Evolutionary conservation across 2,113 vertebrate species (phyloP), one percentile per base, ranked within the genome.

Genomic region (Notarius lentiginosus): DNA sequence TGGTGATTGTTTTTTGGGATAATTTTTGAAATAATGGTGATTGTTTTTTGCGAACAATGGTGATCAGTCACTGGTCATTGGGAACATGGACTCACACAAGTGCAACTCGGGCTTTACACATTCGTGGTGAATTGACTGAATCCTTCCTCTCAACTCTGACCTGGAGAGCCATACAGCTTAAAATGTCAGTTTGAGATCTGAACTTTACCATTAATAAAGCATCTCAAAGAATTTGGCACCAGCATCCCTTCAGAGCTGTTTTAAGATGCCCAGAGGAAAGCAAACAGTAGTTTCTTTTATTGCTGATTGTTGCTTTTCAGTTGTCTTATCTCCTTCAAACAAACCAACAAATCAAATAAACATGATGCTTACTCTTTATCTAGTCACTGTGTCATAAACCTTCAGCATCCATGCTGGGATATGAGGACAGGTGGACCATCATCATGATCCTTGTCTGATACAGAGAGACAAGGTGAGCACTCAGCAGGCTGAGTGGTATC

Each of bases 381-480:
- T 22, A 27, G 24, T 56, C 82, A 24, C 17, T 10, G 24, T 79
- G 84, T 86, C 75, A 68, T 79, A 79, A 79, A 41, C 20, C 18
- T 41, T 68, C 76, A 79, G 76, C 30, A 53, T 79, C 49, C 3
- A 9, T 12, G 15, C 22, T 66, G 60, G 63, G 18, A 34, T 2
- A 0, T 3, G n/a, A 5, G 75, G 24, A 79, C 24, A 20, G 51
- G n/a, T 6, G 17, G 18, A 34, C 9, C 18, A 53, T 79, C 75
- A 66, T 55, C 60, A 41, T 24, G 47, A 61, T 22, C 18, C 5
- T 66, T 34, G 41, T 68, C 61, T 79, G 61, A 86, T 79, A 7
- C 27, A 86, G 61, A 65, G 47, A 68, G 84, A 79, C 84, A 79
- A 86, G 75, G 61, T 79, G 76, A 56, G 61, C 73, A 79, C 61